A percentile compares a stretch with the other conserved stretches of the same genome.
Conservation (phyloP, 2,113 vertebrate species). For the human (Homo sapiens) region DNA sequence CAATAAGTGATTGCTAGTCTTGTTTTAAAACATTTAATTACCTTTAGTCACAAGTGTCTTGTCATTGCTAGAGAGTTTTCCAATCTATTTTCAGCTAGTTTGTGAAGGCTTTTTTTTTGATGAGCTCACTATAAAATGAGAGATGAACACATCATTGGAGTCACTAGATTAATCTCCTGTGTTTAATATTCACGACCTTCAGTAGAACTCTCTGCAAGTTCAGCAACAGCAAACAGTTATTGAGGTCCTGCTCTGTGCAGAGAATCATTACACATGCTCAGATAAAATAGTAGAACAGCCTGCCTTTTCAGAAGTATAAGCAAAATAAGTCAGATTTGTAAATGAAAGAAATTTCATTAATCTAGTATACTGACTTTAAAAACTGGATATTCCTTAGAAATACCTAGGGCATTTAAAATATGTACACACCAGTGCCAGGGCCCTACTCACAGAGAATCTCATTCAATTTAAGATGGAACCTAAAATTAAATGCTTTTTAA, state of each 20-base stretch:
- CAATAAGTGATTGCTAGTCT: neutral
- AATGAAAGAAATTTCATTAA: constrained; percentile 15
- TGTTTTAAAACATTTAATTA: constrained; percentile 25
- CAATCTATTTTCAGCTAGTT: constrained; percentile 28
- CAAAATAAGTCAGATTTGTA: constrained; percentile 15
- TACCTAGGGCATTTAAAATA: neutral
- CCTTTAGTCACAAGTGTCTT: neutral
- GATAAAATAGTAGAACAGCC: neutral
- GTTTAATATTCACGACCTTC: constrained; percentile 12
- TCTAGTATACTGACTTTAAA: neutral
- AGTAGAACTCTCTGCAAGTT: neutral
- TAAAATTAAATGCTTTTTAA: constrained; percentile 51
- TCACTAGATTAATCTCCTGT: neutral
- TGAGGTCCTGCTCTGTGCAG: neutral
- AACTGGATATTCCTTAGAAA: neutral
- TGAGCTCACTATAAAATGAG: neutral
- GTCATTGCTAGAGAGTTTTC: neutral
- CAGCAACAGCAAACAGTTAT: neutral
- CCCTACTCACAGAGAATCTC: neutral
- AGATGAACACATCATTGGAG: neutral
- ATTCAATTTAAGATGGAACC: neutral
- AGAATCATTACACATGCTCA: neutral
- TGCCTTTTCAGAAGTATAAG: neutral
- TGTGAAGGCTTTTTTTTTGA: neutral
- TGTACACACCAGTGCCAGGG: neutral